phyloP scores from a whole-genome alignment of 2,113 vertebrate genomes.

The Rhineura floridana region DNA sequence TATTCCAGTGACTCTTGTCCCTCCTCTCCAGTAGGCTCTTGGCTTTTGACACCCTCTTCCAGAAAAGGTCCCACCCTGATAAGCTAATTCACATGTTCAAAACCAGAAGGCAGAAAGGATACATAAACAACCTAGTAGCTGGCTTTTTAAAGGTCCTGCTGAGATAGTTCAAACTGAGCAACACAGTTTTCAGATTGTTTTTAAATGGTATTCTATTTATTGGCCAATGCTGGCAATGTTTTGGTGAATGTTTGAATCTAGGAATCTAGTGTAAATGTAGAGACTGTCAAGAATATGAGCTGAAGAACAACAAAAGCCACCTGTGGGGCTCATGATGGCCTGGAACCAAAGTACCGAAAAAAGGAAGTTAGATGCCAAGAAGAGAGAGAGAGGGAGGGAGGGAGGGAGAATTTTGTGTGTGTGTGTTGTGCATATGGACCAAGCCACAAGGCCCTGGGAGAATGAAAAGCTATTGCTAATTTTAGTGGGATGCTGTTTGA shows the following conservation, averaged over 20 bases:
- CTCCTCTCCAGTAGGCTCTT: not conserved
- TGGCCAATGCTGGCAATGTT: constrained; percentile 70
- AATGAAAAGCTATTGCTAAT: constrained; percentile 58
- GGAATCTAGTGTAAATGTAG: constrained; percentile 76
- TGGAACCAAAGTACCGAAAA: constrained; percentile 79
- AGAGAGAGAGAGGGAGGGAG: constrained; percentile 25
- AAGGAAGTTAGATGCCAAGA: constrained; percentile 72
- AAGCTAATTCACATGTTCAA: constrained; percentile 31
- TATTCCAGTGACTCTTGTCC: not conserved
- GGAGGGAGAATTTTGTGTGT: constrained; percentile 58
- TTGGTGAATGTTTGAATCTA: constrained; percentile 74
- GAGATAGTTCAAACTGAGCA: constrained; percentile 52
- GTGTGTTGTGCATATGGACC: constrained; percentile 65
- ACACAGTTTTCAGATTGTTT: constrained; percentile 55
- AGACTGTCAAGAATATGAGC: constrained; percentile 84
- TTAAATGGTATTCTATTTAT: constrained; percentile 69
- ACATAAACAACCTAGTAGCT: constrained; percentile 29
- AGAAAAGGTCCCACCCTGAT: not conserved
- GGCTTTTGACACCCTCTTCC: constrained; percentile 4
- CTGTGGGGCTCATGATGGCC: constrained; percentile 76
- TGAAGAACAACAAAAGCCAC: constrained; percentile 83
- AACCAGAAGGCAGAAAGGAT: constrained; percentile 7
- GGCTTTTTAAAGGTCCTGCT: constrained; percentile 37
- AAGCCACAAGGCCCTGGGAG: constrained; percentile 58
- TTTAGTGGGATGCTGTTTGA: constrained; percentile 63